These are phyloP conservation scores for Coryphaenoides rupestris DNA, from an alignment of 2,113 vertebrate genomes.

Conservation along the genomic window DNA sequence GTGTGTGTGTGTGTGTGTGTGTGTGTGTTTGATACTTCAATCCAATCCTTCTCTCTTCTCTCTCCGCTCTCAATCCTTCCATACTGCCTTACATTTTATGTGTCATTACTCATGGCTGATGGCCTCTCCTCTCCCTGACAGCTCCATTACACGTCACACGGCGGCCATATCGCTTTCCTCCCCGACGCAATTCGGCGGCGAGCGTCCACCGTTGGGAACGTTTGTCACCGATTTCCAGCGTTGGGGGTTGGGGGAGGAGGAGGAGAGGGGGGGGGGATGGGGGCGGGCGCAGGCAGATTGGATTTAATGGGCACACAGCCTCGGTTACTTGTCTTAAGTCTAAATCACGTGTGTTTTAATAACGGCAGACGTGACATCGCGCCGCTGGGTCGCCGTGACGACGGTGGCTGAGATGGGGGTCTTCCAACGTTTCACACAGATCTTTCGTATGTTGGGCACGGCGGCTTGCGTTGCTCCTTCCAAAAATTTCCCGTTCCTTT, in stretches of 20 bases:
- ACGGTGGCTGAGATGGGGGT: no score
- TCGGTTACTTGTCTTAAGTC: background rate
- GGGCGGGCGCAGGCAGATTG: background rate
- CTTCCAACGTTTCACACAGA: no score
- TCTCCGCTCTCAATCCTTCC: background rate
- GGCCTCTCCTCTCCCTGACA: constrained; percentile 33
- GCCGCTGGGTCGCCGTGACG: background rate
- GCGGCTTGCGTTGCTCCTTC: no score
- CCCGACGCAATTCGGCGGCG: constrained; percentile 26
- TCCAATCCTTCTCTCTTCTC: no score
- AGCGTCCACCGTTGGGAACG: constrained; percentile 16
- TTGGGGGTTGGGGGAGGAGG: no score
- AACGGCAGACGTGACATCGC: constrained; percentile 1
- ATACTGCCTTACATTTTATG: constrained; percentile 54
- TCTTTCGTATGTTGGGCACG: no score
- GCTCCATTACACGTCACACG: constrained; percentile 28
- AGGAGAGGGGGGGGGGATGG: background rate
- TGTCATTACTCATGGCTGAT: constrained; percentile 31
- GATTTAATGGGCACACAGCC: constrained; percentile 6
- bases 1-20: background rate
- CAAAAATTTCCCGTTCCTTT: no score
- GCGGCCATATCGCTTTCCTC: constrained; percentile 26
- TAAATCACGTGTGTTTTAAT: constrained; percentile 8
- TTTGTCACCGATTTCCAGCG: constrained; percentile 29
- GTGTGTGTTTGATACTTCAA: no score